Evolutionary conservation across 2,888 invertebrate genomes (phyloP), one percentile per base, ranked within the genome.

Genomic region (Alcis repandata): DNA sequence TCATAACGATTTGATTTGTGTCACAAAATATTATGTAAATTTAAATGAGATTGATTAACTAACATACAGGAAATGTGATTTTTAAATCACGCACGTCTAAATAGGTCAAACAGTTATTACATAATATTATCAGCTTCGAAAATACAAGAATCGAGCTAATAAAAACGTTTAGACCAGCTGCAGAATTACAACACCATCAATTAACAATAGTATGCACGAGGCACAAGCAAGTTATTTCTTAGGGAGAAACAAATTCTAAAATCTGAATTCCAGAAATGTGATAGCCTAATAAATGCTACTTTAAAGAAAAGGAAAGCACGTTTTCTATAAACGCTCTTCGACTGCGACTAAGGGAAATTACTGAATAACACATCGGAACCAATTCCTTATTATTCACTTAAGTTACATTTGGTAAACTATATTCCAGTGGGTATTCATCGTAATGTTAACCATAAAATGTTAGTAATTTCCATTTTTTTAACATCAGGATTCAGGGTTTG

Each of bases 261-360:
- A 36, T 19, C 1, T 51, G 15, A 19, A 54, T 36, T 46, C 22
- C 22, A 51, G 19, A 43, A 59, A 41, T 36, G 33, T 53, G 40
- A 41, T 57, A 63, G 41, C 46, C 59, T 63, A 63, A 49, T 64
- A 64, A 64, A 59, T 64, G 64, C 63, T 63, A 53, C 45, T 40
- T 27, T 20, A 45, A 45, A 45, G 13, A 2, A 22, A 22, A 20
- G 1, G 3, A 45, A 6, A 27, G 41, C n/a, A 41, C 9, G 17
- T 17, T 19, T 17, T 22, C 13, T 19, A 20, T 20, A 11, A 43
- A 20, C 8, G 19, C 11, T 17, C 11, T 43, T 20, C 41, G 15
- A 46, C 20, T n/a, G 46, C 22, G 0, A 7, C 6, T 13, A 22
- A 46, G 9, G 19, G 22, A 46, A 13, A 46, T 43, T 20, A 20